phyloP scores from a whole-genome alignment of 2,113 vertebrate genomes.

The Leucosticte australis region DNA sequence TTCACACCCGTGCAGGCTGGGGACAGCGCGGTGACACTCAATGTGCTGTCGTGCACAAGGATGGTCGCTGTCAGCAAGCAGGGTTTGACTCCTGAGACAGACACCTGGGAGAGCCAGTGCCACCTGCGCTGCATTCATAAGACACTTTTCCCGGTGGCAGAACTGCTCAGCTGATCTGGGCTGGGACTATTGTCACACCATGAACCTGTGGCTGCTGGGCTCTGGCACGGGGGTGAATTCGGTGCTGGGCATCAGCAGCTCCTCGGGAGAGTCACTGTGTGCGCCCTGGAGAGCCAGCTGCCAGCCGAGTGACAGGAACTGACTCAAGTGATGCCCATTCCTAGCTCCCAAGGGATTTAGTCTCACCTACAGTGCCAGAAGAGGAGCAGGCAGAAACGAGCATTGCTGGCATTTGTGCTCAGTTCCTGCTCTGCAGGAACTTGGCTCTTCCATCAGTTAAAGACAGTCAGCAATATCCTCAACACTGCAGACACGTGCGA shows the following conservation, averaged over 20 bases:
- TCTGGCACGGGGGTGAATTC: fast-evolving
- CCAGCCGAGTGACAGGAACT: neutral
- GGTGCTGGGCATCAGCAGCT: neutral
- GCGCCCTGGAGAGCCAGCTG: neutral
- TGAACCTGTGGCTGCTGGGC: too few relatives aligned
- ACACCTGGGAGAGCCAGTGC: fast-evolving
- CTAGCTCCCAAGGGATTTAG: fast-evolving
- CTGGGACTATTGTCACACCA: neutral
- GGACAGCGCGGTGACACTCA: fast-evolving
- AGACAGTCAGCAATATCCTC: neutral
- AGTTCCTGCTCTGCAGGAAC: neutral
- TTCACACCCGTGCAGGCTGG: fast-evolving
- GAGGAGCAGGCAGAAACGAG: neutral
- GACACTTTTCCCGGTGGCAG: fast-evolving
- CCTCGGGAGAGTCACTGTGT: neutral
- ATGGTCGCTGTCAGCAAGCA: fast-evolving
- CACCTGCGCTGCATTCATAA: fast-evolving
- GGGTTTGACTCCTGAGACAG: neutral
- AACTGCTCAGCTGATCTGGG: neutral
- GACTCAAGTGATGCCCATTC: fast-evolving
- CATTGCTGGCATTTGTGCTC: neutral
- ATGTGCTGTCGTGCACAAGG: fast-evolving
- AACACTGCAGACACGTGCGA: neutral
- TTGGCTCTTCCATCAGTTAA: neutral
- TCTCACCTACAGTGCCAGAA: neutral